phyloP scores from a whole-genome alignment of 1,140 invertebrate genomes.

The Bombus pascuorum region DNA sequence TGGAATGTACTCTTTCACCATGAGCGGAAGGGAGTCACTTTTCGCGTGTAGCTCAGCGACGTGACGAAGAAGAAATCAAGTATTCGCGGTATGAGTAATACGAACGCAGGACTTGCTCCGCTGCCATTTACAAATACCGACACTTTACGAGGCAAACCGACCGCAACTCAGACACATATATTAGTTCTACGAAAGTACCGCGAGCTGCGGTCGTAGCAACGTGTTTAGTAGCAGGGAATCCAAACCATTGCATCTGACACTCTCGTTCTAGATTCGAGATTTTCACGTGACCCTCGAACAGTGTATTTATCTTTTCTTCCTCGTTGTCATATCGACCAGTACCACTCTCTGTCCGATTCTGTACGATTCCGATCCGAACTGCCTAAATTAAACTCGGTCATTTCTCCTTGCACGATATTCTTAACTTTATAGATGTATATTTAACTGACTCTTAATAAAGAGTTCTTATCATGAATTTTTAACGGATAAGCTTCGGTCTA shows the following conservation, averaged over 20 bases:
- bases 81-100: neutral
- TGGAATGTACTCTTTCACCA: too few relatives aligned
- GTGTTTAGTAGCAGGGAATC: constrained; percentile 60
- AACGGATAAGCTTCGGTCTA: neutral
- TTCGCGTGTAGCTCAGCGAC: neutral
- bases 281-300: neutral
- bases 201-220: constrained; percentile 57
- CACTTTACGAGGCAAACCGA: constrained; percentile 13
- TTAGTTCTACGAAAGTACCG: constrained; percentile 57
- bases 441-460: too few relatives aligned
- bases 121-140: constrained; percentile 48
- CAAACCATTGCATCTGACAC: constrained; percentile 66
- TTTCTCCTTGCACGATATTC: too few relatives aligned
- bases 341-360: too few relatives aligned
- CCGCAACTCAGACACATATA: constrained; percentile 54
- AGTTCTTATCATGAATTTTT: too few relatives aligned
- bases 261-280: constrained; percentile 14
- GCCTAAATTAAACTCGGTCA: too few relatives aligned
- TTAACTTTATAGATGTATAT: too few relatives aligned
- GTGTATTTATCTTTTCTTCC: neutral
- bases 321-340: too few relatives aligned
- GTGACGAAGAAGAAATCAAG: neutral
- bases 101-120: neutral
- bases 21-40: too few relatives aligned
- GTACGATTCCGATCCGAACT: too few relatives aligned